phyloP scores from a whole-genome alignment of 2,797 vertebrate species.

The Helarctos malayanus region DNA sequence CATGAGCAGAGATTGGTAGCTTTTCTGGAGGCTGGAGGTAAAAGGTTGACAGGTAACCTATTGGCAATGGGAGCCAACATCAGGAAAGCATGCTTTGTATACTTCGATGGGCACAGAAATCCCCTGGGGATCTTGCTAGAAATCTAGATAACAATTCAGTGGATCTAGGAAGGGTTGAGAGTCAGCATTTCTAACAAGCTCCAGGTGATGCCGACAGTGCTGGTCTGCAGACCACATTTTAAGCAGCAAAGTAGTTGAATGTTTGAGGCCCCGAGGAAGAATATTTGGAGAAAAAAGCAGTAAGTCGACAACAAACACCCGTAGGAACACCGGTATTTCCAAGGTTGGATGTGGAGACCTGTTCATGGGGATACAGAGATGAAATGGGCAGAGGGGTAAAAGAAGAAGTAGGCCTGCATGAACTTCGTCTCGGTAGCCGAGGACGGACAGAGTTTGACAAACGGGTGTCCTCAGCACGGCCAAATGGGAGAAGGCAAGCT shows the following conservation, averaged over 20 bases:
- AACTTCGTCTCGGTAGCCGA: neutral
- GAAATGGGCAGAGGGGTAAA: neutral
- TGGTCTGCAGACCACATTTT: neutral
- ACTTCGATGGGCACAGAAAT: neutral
- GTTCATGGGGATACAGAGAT: neutral
- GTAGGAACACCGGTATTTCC: neutral
- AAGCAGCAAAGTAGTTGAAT: neutral
- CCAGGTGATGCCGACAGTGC: neutral
- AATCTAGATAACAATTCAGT: neutral
- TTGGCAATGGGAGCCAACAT: too few species aligned
- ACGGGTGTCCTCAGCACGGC: accelerated
- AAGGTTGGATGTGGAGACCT: neutral
- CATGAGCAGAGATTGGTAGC: neutral
- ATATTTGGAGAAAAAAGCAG: neutral
- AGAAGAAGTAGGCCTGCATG: neutral
- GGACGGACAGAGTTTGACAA: neutral
- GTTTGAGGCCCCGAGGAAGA: neutral
- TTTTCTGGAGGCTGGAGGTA: neutral
- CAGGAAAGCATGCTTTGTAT: neutral
- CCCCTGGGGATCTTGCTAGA: neutral
- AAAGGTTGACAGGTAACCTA: neutral
- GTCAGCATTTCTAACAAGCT: neutral
- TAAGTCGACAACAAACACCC: too few species aligned
- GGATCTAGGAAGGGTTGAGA: neutral
- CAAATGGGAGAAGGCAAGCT: neutral